A percentile compares a stretch with the other conserved stretches of the same genome.
Conservation (phyloP, 1,140 invertebrate species). For the Pentalonia nigronervosa region DNA sequence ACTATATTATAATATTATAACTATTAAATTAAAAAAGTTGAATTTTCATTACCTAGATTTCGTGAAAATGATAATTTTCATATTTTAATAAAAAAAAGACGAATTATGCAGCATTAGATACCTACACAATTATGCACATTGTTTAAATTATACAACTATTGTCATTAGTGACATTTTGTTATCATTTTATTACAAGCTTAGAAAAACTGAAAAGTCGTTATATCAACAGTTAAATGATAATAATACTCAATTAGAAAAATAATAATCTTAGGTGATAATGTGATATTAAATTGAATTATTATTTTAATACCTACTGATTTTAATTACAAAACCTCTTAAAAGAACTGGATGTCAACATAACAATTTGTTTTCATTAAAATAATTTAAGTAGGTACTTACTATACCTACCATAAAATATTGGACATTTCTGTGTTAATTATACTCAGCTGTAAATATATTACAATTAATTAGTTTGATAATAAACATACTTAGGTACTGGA, state of each 20-base stretch:
- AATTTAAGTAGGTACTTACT: background rate
- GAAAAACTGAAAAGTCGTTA: too few species aligned
- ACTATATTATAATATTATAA: background rate
- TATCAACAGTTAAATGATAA: too few species aligned
- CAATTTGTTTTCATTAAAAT: slow-evolving; percentile 2
- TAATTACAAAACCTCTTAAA: background rate
- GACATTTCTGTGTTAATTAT: background rate
- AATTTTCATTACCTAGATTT: background rate
- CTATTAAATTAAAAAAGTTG: background rate
- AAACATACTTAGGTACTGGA: background rate
- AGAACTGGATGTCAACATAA: background rate
- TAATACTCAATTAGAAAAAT: background rate
- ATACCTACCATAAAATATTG: background rate
- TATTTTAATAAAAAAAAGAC: too few species aligned
- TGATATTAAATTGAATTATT: background rate
- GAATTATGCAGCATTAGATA: too few species aligned
- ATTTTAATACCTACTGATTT: background rate
- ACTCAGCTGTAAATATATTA: background rate
- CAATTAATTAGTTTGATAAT: background rate
- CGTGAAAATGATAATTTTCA: background rate
- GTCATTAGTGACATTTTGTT: too few species aligned
- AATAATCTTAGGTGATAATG: background rate
- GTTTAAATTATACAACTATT: too few species aligned
- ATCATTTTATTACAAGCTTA: too few species aligned
- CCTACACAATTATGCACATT: too few species aligned